Evolutionary conservation across 2,113 vertebrate species (phyloP).

Genomic region (Eulemur rufifrons): DNA sequence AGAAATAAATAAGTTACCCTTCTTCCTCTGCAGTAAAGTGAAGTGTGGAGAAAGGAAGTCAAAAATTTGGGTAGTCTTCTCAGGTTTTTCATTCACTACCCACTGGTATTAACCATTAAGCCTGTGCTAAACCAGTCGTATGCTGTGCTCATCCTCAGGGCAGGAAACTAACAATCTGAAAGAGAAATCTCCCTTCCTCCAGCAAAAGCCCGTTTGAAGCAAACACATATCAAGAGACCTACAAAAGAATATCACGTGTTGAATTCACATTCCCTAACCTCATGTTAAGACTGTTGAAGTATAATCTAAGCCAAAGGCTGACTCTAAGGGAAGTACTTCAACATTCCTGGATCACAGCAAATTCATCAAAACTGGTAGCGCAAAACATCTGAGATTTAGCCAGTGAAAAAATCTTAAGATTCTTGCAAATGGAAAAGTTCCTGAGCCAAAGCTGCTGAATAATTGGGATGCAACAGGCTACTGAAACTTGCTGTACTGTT

Average conservation of each 20-base stretch:
- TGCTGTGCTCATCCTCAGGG: fast-evolving
- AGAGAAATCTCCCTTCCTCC: neutral
- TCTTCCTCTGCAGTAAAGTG: neutral
- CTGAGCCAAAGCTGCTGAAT: constrained; percentile 64
- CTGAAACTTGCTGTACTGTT: neutral
- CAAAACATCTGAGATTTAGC: constrained; percentile 19
- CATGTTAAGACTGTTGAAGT: constrained; percentile 88
- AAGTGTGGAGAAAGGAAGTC: neutral
- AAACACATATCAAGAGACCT: constrained; percentile 90
- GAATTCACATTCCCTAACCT: constrained; percentile 90
- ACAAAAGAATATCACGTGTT: constrained; percentile 90
- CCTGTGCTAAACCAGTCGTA: neutral
- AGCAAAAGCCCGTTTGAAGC: constrained; percentile 85
- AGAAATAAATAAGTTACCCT: neutral
- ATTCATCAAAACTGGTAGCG: constrained; percentile 84
- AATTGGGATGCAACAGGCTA: constrained; percentile 17
- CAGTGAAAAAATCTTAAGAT: neutral
- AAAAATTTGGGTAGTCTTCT: neutral
- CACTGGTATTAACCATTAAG: neutral
- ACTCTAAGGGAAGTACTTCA: constrained; percentile 85
- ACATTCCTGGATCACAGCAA: constrained; percentile 87
- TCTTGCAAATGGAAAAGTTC: neutral
- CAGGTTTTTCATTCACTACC: neutral
- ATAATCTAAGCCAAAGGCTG: constrained; percentile 88
- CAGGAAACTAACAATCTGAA: neutral